These are phyloP conservation scores for Colinus virginianus DNA, from an alignment of 2,113 vertebrate species.

Conservation along the genomic window DNA sequence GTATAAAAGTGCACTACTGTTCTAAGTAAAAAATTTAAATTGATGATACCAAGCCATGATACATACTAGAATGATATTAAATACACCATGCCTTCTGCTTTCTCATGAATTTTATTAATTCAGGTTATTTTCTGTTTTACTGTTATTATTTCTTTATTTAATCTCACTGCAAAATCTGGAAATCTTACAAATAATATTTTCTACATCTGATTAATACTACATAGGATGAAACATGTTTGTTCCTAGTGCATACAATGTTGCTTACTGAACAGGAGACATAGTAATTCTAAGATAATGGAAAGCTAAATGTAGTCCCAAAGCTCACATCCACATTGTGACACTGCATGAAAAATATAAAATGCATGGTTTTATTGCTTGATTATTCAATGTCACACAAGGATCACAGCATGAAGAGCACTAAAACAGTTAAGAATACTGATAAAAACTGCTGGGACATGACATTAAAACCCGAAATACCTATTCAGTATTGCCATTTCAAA, in stretches of 20 bases:
- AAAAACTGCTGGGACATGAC: slow-evolving; percentile 34
- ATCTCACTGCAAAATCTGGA: neutral
- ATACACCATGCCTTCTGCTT: neutral
- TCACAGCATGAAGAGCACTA: slow-evolving; percentile 29
- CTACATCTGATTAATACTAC: neutral
- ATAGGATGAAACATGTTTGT: neutral
- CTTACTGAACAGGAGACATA: slow-evolving; percentile 7
- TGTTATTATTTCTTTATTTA: neutral
- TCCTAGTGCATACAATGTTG: slow-evolving; percentile 1
- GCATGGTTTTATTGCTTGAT: slow-evolving; percentile 19
- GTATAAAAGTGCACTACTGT: no score
- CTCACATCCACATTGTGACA: neutral
- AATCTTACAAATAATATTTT: neutral
- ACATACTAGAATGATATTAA: neutral
- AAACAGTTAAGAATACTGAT: slow-evolving; percentile 27
- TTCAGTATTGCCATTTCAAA: slow-evolving; percentile 48
- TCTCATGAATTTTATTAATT: neutral
- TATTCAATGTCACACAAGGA: slow-evolving; percentile 24
- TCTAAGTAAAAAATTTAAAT: neutral
- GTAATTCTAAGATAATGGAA: slow-evolving; percentile 5
- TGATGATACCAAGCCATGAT: neutral
- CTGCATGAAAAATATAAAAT: slow-evolving; percentile 9
- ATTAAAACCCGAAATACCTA: slow-evolving; percentile 9
- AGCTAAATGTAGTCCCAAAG: slow-evolving; percentile 36
- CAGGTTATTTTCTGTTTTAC: neutral